Evolutionary conservation across 2,888 invertebrate species (phyloP).

Genomic region (Merodon equestris): DNA sequence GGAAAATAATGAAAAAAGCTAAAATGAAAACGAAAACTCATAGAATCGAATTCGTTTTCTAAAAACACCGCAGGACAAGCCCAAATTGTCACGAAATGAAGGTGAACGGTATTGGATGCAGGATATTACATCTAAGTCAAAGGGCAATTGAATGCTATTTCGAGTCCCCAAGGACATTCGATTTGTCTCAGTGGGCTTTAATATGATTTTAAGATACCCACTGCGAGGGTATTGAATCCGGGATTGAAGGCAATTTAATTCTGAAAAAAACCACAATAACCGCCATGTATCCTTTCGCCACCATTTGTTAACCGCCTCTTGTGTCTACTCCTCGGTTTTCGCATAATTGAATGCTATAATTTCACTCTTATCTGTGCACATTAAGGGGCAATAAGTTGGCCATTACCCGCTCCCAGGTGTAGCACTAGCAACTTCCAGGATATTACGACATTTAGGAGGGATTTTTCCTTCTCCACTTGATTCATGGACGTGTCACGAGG

Average conservation of each 20-base stretch:
- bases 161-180: slow-evolving; percentile 18
- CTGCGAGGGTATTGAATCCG: too few species aligned
- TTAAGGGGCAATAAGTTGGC: slow-evolving; percentile 34
- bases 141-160: too few species aligned
- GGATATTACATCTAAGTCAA: too few species aligned
- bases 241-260: too few species aligned
- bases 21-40: slow-evolving; percentile 2
- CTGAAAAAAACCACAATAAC: too few species aligned
- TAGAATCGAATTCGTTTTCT: background rate
- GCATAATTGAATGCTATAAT: slow-evolving; percentile 47
- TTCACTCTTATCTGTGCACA: slow-evolving; percentile 36
- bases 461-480: background rate
- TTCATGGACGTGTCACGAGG: slow-evolving; percentile 22
- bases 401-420: slow-evolving; percentile 3
- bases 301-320: too few species aligned
- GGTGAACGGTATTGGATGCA: too few species aligned
- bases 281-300: background rate
- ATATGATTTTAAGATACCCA: slow-evolving; percentile 46
- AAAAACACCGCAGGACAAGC: too few species aligned
- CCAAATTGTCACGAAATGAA: too few species aligned
- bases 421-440: background rate
- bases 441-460: too few species aligned
- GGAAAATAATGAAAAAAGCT: slow-evolving; percentile 9
- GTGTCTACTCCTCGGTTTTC: background rate
- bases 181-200: too few species aligned